These are phyloP conservation scores for Saccostrea echinata DNA, from an alignment of 1,140 invertebrate genomes.

Conservation along the genomic window DNA sequence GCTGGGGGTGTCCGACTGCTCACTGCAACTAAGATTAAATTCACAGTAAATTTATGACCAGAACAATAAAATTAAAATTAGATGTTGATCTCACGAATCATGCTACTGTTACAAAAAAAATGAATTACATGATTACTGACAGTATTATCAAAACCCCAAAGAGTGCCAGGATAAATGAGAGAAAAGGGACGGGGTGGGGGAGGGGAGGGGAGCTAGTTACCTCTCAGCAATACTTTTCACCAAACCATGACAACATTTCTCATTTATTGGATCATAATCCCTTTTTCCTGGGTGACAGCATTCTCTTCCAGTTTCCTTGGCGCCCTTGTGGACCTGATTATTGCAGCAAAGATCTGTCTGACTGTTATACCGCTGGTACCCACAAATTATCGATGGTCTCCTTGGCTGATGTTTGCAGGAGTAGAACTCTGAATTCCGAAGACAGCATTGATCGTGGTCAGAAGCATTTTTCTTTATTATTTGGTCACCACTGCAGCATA, in stretches of 20 bases:
- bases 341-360: neutral
- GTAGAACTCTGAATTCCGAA: neutral
- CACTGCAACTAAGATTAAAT: no score
- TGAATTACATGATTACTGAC: no score
- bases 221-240: neutral
- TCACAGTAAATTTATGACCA: no score
- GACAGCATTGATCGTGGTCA: neutral
- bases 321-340: neutral
- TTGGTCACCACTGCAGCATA: neutral
- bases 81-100: no score
- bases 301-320: neutral
- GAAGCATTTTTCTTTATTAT: neutral
- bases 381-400: neutral
- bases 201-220: neutral
- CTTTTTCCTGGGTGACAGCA: neutral
- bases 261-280: neutral
- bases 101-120: no score
- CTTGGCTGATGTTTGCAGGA: neutral
- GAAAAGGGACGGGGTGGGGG: no score
- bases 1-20: no score
- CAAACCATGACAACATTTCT: neutral
- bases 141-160: no score
- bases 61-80: no score
- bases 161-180: no score
- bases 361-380: neutral